phyloP scores from a whole-genome alignment of 2,113 vertebrate species.

The Alligator sinensis region DNA sequence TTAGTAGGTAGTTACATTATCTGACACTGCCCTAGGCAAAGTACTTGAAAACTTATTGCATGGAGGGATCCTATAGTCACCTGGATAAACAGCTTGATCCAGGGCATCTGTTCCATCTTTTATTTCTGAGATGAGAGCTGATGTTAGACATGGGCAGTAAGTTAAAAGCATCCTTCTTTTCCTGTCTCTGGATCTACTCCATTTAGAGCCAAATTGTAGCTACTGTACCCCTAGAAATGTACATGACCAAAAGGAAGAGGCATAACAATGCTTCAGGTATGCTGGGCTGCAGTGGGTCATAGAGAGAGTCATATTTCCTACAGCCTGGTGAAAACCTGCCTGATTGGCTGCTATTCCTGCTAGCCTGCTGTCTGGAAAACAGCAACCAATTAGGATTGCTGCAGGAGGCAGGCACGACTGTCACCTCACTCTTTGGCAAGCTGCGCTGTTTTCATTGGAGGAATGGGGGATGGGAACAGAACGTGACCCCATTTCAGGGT shows the following conservation, averaged over 20 bases:
- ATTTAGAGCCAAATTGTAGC: background rate
- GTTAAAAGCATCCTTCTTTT: accelerated
- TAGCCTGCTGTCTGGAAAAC: background rate
- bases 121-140: background rate
- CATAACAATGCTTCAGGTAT: background rate
- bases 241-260: background rate
- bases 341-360: background rate
- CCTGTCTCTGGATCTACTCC: background rate
- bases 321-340: background rate
- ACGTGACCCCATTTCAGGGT: background rate
- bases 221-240: accelerated
- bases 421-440: background rate
- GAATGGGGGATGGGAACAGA: background rate
- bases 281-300: background rate
- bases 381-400: background rate
- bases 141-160: background rate
- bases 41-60: background rate
- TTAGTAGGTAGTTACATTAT: background rate
- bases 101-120: background rate
- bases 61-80: background rate
- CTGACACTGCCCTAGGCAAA: background rate
- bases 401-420: background rate
- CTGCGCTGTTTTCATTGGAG: background rate
- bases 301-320: background rate
- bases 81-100: background rate